These are phyloP conservation scores for Saccostrea echinata DNA, from an alignment of 1,140 invertebrate genomes.

Conservation along the genomic window DNA sequence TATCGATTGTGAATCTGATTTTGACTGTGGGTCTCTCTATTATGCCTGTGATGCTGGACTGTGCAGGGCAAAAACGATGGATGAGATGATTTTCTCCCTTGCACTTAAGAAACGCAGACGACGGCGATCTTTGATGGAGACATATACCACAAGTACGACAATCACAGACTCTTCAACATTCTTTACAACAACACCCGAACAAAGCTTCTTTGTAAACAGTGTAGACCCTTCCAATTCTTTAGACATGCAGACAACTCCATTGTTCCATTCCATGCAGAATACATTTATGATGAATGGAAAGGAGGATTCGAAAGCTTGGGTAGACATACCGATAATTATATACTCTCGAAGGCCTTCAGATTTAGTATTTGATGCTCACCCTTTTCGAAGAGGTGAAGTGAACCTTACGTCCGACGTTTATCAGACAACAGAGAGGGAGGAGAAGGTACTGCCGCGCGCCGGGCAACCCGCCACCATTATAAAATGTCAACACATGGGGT, in stretches of 20 bases:
- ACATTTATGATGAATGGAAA: slow-evolving; percentile 20
- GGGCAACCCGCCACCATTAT: background rate
- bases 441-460: background rate
- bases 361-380: background rate
- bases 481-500: slow-evolving; percentile 28
- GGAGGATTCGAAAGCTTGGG: slow-evolving; percentile 36
- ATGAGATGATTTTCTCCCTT: background rate
- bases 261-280: slow-evolving; percentile 28
- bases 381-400: background rate
- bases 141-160: background rate
- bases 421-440: background rate
- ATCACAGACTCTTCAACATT: background rate
- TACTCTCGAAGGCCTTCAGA: background rate
- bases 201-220: background rate
- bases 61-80: background rate
- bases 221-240: background rate
- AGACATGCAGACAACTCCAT: background rate
- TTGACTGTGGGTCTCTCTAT: background rate
- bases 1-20: background rate
- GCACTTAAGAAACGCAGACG: background rate
- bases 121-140: background rate
- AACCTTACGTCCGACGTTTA: background rate
- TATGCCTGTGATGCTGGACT: background rate
- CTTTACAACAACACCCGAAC: background rate
- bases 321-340: slow-evolving; percentile 3